phyloP scores from a whole-genome alignment of 2,888 invertebrate genomes.

The Eustalomyia histrio region DNA sequence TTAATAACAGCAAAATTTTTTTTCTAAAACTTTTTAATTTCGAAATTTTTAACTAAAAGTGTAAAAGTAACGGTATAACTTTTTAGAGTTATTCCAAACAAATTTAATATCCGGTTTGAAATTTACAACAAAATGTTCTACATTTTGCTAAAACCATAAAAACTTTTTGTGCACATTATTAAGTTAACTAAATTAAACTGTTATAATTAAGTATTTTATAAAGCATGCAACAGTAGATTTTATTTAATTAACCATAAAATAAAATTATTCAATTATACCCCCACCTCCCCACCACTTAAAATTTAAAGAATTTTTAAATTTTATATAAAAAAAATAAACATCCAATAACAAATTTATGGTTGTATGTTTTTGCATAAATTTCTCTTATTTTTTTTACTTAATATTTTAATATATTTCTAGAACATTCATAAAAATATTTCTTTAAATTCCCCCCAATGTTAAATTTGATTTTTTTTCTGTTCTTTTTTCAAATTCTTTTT shows the following conservation, averaged over 20 bases:
- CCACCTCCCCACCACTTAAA: no score
- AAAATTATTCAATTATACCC: slow-evolving; percentile 6
- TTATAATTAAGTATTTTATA: background rate
- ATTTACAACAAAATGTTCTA: no score
- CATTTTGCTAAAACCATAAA: background rate
- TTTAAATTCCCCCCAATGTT: slow-evolving; percentile 9
- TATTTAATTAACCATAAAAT: slow-evolving; percentile 6
- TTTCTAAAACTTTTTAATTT: background rate
- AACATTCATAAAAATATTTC: background rate
- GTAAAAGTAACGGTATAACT: background rate
- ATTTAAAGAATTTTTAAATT: background rate
- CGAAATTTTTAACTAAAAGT: background rate
- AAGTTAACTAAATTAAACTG: no score
- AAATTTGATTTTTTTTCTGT: slow-evolving; percentile 49
- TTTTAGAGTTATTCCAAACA: background rate
- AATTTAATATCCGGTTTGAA: background rate
- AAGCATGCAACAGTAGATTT: slow-evolving; percentile 48
- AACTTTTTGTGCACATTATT: slow-evolving; percentile 47
- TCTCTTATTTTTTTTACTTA: background rate
- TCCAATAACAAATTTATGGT: slow-evolving; percentile 12
- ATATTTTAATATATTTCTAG: background rate
- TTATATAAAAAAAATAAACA: background rate
- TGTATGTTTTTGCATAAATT: slow-evolving; percentile 13
- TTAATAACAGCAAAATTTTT: no score
- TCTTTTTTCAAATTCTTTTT: slow-evolving; percentile 61